Percentiles rank a stretch among this genome's conserved stretches.
Conservation (phyloP, 2,888 invertebrate species). For the Ornithoptera alexandrae region DNA sequence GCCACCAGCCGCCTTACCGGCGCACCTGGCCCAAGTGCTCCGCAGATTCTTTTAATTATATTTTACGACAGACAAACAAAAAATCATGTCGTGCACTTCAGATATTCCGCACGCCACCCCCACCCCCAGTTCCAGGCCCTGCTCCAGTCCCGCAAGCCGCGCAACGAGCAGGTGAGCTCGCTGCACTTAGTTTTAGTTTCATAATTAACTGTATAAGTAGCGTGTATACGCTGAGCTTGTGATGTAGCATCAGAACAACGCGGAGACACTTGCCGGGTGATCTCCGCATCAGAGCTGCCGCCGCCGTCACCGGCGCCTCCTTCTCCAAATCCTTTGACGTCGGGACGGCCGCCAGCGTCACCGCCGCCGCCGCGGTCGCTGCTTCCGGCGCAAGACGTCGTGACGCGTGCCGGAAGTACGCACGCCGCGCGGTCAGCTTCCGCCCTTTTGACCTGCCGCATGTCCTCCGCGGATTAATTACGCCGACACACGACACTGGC, state of each 20-base stretch:
- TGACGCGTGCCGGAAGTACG: constrained; percentile 64
- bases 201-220: too few relatives aligned
- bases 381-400: constrained; percentile 60
- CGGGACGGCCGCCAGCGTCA: too few relatives aligned
- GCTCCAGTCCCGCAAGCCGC: too few relatives aligned
- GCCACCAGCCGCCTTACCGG: constrained; percentile 14
- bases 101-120: neutral
- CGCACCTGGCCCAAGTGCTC: constrained; percentile 42
- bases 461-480: constrained; percentile 58
- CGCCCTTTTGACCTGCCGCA: constrained; percentile 71
- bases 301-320: too few relatives aligned
- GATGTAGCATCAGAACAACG: too few relatives aligned
- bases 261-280: too few relatives aligned
- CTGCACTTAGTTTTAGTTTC: too few relatives aligned
- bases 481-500: constrained; percentile 46
- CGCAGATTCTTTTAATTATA: constrained; percentile 1
- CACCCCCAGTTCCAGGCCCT: too few relatives aligned
- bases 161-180: too few relatives aligned
- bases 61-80: constrained; percentile 13
- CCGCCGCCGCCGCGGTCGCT: constrained; percentile 34
- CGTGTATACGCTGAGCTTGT: too few relatives aligned
- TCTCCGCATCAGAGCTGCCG: too few relatives aligned
- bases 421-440: constrained; percentile 70
- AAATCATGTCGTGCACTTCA: neutral
- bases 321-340: too few relatives aligned